Percentiles rank a stretch among this genome's conserved stretches.
Evolutionary conservation across 2,113 vertebrate genomes (phyloP).

Genomic region (Planiliza haematocheilus): DNA sequence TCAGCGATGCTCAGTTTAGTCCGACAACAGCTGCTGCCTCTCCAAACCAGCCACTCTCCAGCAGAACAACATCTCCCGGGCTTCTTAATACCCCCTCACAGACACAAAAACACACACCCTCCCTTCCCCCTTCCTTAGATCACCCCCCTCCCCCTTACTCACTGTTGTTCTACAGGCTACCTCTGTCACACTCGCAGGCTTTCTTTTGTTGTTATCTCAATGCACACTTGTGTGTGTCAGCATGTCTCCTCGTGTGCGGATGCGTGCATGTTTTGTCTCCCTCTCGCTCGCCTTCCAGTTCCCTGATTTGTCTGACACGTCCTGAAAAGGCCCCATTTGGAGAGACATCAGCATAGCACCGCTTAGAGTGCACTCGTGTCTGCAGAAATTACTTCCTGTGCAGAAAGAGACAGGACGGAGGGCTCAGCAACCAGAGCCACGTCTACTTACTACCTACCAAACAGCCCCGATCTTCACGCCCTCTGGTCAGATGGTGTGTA

Average conservation of each 20-base stretch:
- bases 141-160: conserved; percentile 35
- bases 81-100: conserved; percentile 19
- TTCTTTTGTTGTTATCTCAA: conserved; percentile 49
- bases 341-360: conserved; percentile 29
- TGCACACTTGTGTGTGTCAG: conserved; percentile 45
- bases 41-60: conserved; percentile 50
- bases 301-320: conserved; percentile 65
- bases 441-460: conserved; percentile 20
- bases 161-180: conserved; percentile 40
- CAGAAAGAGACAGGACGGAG: conserved; percentile 9
- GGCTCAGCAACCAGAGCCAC: conserved; percentile 7
- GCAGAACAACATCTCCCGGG: conserved; percentile 58
- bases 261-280: conserved; percentile 29
- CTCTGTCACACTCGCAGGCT: conserved; percentile 45
- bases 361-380: conserved; percentile 46
- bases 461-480: background rate
- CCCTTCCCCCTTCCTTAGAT: background rate
- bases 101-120: background rate
- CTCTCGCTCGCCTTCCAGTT: conserved; percentile 34
- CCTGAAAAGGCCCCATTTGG: conserved; percentile 53
- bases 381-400: conserved; percentile 41
- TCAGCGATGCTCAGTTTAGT: conserved; percentile 38
- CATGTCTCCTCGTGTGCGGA: conserved; percentile 14
- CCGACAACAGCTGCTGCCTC: conserved; percentile 54
- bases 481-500: background rate